Base-by-base conservation (phyloP, 64 coral and sea anemone species). In the Pachyseris speciosa region DNA sequence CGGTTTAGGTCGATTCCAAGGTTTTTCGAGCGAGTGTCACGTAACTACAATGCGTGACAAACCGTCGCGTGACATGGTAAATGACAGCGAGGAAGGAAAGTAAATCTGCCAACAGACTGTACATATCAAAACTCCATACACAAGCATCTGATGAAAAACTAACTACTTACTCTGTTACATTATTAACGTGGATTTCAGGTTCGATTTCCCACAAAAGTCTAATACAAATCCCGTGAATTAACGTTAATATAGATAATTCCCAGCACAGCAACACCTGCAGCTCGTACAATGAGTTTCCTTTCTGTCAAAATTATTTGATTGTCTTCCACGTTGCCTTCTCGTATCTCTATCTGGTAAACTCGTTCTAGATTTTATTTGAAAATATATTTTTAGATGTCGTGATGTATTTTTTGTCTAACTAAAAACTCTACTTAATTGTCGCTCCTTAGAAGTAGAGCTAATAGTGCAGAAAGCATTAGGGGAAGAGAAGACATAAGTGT, bases 101-200 rank as follows among this genome's bases (percentile, higher is more conserved):
- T 37, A 57, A 5, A n/a, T 33, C 47, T 51, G 13, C 45, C 26
- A 53, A 5, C 29, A 52, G 43, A 34, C 47, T 81, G 77, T 81
- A 81, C 51, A 81, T 81, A 81, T 81, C 51, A 81, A 81, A 60
- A 81, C 77, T 81, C 77, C 70, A 22, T 74, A 28, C 70, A 39
- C 51, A 55, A 81, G 11, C 55, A 30, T 40, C 33, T 63, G 32
- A 81, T 81, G 77, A 40, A 81, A 61, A 81, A 81, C 77, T 81
- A 71, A 81, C 77, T 81, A 81, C 32, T 25, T 53, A 59, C 51
- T 60, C 8, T 61, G 20, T 39, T 80, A 34, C 76, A 58, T 80
- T 80, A 60, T 39, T 31, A 80, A 38, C 32, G 37, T 39, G 29
- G 52, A 39, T 75, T 75, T 48, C 19, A 10, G 28, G 44, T 52